Percentiles rank a stretch among this genome's conserved stretches.
Conservation (phyloP, 2,888 invertebrate genomes). For the Ferdinandea cuprea region DNA sequence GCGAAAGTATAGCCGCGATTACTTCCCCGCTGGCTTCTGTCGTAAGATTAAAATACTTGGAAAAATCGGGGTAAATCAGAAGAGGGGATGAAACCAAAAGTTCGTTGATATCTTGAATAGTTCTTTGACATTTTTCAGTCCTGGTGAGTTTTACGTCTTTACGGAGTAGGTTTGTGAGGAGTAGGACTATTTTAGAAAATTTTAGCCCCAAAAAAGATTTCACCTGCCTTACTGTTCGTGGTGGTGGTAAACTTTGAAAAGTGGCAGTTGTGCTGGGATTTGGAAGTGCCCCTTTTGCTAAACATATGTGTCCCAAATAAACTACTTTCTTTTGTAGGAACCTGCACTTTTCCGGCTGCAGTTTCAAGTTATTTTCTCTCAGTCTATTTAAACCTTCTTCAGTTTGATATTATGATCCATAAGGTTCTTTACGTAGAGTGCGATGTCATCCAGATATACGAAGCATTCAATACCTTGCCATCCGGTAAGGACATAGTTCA, state of each 20-base stretch:
- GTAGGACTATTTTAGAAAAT: not conserved
- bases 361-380: conserved; percentile 74
- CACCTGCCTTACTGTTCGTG: not conserved
- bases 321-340: conserved; percentile 74
- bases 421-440: conserved; percentile 67
- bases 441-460: conserved; percentile 45
- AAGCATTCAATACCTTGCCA: conserved; percentile 76
- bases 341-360: conserved; percentile 76
- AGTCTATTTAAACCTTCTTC: conserved; percentile 71
- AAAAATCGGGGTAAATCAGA: not conserved
- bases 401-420: conserved; percentile 76
- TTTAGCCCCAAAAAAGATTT: not conserved
- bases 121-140: not conserved
- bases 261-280: conserved; percentile 66
- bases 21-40: not conserved
- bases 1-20: too few species aligned
- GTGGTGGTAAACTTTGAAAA: not conserved
- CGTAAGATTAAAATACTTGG: not conserved
- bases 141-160: conserved; percentile 17
- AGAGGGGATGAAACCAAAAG: not conserved
- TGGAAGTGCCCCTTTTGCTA: conserved; percentile 76
- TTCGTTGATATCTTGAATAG: not conserved
- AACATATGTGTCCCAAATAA: conserved; percentile 77
- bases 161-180: conserved; percentile 3
- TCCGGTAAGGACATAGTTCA: conserved; percentile 79